Percentiles rank a stretch among this genome's conserved stretches.
Evolutionary conservation across 1,140 invertebrate genomes (phyloP).

Genomic region (Triops longicaudatus): DNA sequence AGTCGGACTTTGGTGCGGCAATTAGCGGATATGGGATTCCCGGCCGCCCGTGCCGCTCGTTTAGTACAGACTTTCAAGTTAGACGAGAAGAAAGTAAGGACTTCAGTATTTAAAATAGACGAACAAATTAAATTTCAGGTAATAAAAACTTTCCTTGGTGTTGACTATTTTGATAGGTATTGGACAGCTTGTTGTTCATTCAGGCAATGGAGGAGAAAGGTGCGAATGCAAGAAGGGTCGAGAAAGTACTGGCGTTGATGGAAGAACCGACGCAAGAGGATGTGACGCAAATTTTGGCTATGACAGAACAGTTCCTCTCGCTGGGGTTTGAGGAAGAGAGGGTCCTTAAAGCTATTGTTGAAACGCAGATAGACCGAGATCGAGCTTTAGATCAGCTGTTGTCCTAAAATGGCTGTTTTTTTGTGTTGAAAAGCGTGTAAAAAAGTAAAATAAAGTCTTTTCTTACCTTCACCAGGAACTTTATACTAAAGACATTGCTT

Average conservation of each 20-base stretch:
- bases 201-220: conserved; percentile 58
- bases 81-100: conserved; percentile 76
- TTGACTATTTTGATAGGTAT: conserved; percentile 36
- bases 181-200: conserved; percentile 45
- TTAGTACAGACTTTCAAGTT: conserved; percentile 62
- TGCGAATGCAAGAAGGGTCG: conserved; percentile 48
- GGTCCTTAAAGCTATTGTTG: conserved; percentile 61
- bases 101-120: no score
- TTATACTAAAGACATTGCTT: no score
- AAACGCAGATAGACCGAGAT: conserved; percentile 70
- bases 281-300: conserved; percentile 46
- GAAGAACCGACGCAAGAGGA: conserved; percentile 43
- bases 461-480: no score
- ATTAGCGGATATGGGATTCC: conserved; percentile 76
- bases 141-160: conserved; percentile 22
- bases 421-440: no score
- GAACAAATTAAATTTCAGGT: no score
- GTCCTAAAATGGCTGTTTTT: not conserved
- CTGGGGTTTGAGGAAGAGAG: conserved; percentile 69
- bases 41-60: conserved; percentile 60
- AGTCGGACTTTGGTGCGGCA: conserved; percentile 57
- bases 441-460: no score
- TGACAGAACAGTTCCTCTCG: conserved; percentile 60
- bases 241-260: conserved; percentile 35
- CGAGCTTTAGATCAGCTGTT: conserved; percentile 76